Percentiles rank a stretch among this genome's conserved stretches.
phyloP scores from a whole-genome alignment of 64 coral and sea anemone species.

The Montipora sp. region DNA sequence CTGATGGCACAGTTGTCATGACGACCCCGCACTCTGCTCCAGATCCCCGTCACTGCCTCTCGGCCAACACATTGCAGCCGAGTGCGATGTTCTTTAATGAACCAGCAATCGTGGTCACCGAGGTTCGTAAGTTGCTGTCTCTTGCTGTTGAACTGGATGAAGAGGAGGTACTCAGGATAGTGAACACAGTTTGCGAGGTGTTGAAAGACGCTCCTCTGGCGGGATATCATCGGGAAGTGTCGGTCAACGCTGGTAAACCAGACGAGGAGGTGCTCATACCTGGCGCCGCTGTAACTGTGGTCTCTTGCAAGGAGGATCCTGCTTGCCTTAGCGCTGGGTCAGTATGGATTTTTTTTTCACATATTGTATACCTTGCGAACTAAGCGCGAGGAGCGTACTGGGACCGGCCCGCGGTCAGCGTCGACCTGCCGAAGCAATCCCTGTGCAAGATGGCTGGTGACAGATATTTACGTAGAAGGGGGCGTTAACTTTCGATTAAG shows the following conservation, averaged over 20 bases:
- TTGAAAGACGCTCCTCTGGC: constrained; percentile 55
- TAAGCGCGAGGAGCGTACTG: too few species aligned
- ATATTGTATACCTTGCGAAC: too few species aligned
- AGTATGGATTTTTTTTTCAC: background rate
- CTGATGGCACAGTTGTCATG: constrained; percentile 51
- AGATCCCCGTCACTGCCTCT: constrained; percentile 71
- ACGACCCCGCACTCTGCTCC: constrained; percentile 56
- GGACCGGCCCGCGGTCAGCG: too few species aligned
- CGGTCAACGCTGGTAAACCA: constrained; percentile 49
- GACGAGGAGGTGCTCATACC: constrained; percentile 70
- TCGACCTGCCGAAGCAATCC: too few species aligned
- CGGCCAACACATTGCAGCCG: constrained; percentile 62
- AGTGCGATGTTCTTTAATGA: constrained; percentile 81
- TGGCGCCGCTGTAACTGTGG: constrained; percentile 71
- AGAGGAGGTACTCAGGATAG: constrained; percentile 44
- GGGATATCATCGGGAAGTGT: constrained; percentile 53
- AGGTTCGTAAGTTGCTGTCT: constrained; percentile 46
- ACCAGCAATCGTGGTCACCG: constrained; percentile 26
- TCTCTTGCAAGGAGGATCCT: constrained; percentile 82
- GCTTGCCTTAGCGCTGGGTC: constrained; percentile 63
- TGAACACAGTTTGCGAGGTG: constrained; percentile 64
- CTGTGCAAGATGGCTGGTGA: too few species aligned
- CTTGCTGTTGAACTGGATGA: constrained; percentile 32
- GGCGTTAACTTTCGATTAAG: too few species aligned
- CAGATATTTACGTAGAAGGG: too few species aligned